Conservation (phyloP, 2,888 invertebrate species). For the Mythimna pallens region DNA sequence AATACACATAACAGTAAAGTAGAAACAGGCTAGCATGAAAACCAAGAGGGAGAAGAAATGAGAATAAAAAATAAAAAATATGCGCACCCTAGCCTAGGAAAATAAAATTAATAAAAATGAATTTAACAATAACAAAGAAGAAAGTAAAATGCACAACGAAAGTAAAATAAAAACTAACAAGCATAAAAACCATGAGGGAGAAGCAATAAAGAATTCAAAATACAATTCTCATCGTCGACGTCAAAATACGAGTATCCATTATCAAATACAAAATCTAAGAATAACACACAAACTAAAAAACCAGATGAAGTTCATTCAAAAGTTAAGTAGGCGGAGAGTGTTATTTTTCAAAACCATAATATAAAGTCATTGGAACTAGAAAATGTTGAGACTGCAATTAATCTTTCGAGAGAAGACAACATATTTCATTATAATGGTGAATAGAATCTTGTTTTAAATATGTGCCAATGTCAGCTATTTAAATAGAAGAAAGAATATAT, state of each 20-base stretch:
- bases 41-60: background rate
- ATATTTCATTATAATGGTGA: constrained; percentile 71
- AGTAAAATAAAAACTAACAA: background rate
- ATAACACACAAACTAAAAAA: constrained; percentile 22
- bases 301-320: constrained; percentile 62
- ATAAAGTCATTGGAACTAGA: constrained; percentile 60
- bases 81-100: background rate
- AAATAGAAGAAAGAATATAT: constrained; percentile 69
- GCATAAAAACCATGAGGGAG: background rate
- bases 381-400: constrained; percentile 71
- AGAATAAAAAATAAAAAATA: constrained; percentile 1
- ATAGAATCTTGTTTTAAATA: constrained; percentile 74
- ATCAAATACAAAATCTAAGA: constrained; percentile 29
- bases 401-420: constrained; percentile 74
- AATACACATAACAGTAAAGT: no score
- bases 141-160: no score
- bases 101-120: background rate
- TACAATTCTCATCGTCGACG: background rate
- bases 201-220: constrained; percentile 1
- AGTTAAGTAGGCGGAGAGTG: constrained; percentile 60
- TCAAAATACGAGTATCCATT: constrained; percentile 4
- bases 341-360: constrained; percentile 67
- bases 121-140: background rate
- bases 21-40: background rate
- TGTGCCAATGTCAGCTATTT: constrained; percentile 77